Conservation (phyloP, 2,797 vertebrate species). For the Enteromius argenteus region DNA sequence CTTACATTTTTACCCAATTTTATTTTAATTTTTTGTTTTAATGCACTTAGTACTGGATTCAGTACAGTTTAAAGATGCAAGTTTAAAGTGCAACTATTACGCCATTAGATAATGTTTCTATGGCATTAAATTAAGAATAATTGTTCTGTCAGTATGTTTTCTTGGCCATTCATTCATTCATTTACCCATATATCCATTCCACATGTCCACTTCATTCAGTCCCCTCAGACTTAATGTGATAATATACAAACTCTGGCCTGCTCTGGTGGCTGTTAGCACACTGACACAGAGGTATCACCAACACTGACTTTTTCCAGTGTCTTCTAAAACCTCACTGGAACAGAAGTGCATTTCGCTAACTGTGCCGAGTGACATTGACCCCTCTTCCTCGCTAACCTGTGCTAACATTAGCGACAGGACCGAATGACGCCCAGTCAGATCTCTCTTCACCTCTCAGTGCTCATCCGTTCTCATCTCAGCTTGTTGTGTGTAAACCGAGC, state of each 20-base stretch:
- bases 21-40: too few species aligned
- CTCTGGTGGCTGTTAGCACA: conserved; percentile 11
- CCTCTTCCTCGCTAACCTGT: conserved; percentile 41
- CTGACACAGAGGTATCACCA: neutral
- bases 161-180: neutral
- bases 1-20: neutral
- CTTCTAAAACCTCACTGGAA: conserved; percentile 1
- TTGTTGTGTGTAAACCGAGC: conserved; percentile 49
- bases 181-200: neutral
- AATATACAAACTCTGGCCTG: neutral
- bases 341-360: conserved; percentile 39
- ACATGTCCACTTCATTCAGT: neutral
- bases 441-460: conserved; percentile 25
- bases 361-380: conserved; percentile 36
- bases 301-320: conserved; percentile 6
- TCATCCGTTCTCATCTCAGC: conserved; percentile 41
- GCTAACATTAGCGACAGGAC: neutral
- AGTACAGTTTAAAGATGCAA: neutral
- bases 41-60: neutral
- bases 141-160: neutral
- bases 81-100: neutral
- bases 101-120: neutral
- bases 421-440: conserved; percentile 37
- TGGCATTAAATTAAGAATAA: neutral
- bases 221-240: neutral